phyloP scores from a whole-genome alignment of 2,797 vertebrate genomes.

The Ispidina picta region DNA sequence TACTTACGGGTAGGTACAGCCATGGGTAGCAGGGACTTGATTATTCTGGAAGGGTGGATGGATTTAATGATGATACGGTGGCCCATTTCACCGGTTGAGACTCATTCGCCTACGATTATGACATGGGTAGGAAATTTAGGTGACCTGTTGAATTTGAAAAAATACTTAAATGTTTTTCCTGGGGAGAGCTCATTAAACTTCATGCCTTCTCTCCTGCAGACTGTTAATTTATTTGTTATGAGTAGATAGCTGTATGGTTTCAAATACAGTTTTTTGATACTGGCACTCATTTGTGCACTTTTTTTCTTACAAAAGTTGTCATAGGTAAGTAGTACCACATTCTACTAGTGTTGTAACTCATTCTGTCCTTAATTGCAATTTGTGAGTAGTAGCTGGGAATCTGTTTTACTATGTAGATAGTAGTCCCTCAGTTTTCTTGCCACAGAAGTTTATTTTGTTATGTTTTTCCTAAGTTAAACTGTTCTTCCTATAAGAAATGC shows the following conservation, averaged over 20 bases:
- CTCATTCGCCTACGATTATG: not conserved
- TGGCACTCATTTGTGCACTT: not conserved
- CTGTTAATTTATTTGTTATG: not conserved
- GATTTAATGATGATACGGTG: not conserved
- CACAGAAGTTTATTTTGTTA: not conserved
- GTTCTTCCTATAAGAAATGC: not conserved
- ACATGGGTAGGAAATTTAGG: not conserved
- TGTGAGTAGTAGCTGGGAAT: not conserved
- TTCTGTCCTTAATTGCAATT: not conserved
- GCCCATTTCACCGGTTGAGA: not conserved
- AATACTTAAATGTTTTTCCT: not conserved
- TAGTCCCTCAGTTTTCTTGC: not conserved
- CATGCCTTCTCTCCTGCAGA: not conserved
- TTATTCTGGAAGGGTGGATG: not conserved
- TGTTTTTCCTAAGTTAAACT: not conserved
- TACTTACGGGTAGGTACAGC: not conserved
- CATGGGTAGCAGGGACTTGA: not conserved
- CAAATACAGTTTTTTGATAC: not conserved
- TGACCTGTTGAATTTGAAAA: not conserved
- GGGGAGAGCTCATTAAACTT: not conserved
- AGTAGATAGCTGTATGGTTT: not conserved
- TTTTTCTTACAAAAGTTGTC: not conserved
- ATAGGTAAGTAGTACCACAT: not conserved
- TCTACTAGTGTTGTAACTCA: not conserved
- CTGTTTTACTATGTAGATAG: accelerated